phyloP scores from a whole-genome alignment of 2,113 vertebrate species.

The Stigmatopora argus region DNA sequence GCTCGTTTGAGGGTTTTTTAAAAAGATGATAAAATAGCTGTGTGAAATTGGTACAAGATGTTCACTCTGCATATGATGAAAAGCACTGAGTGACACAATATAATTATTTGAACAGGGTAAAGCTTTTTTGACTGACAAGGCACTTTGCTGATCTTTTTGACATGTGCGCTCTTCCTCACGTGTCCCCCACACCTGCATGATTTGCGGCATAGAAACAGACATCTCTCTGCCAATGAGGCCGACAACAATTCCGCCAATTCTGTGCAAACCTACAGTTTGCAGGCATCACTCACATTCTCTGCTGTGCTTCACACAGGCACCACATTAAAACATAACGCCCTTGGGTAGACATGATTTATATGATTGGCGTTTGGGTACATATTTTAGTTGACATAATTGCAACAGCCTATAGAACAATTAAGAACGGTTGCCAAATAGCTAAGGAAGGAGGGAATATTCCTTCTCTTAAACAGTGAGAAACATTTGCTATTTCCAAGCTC shows the following conservation, averaged over 20 bases:
- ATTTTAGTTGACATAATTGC: neutral
- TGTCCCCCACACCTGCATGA: conserved; percentile 47
- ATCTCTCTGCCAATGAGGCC: conserved; percentile 33
- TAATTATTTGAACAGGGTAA: conserved; percentile 7
- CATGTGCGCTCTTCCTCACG: conserved; percentile 53
- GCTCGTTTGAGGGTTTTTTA: conserved; percentile 10
- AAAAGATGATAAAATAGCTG: conserved; percentile 26
- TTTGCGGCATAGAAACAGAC: conserved; percentile 36
- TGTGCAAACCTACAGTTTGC: conserved; percentile 23
- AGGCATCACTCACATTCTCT: neutral
- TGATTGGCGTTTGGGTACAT: neutral
- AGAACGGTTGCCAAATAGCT: neutral
- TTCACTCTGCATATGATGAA: conserved; percentile 26
- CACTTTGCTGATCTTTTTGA: conserved; percentile 34
- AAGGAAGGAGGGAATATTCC: neutral
- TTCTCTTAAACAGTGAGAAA: neutral
- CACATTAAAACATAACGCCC: neutral
- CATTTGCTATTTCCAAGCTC: conserved; percentile 4
- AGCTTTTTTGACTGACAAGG: conserved; percentile 23
- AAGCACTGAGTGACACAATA: conserved; percentile 22
- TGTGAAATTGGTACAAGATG: conserved; percentile 22
- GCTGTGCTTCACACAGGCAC: neutral
- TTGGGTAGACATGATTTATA: neutral
- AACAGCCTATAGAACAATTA: neutral
- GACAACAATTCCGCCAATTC: too few relatives aligned